phyloP scores from a whole-genome alignment of 2,888 invertebrate genomes.

The Epinotia nisella region DNA sequence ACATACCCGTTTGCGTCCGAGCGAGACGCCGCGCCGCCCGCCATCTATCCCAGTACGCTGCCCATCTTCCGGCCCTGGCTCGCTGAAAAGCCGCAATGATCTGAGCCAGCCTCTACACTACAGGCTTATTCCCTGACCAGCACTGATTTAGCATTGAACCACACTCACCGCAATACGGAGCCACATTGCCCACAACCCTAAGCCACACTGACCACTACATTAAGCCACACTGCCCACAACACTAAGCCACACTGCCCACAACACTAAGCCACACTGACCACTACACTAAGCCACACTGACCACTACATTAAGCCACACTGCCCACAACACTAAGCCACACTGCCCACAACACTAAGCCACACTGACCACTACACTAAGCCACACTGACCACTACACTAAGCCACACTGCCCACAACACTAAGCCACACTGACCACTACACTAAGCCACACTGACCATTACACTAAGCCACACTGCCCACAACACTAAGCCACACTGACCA shows the following conservation, averaged over 20 bases:
- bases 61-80: conserved; percentile 96
- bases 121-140: neutral
- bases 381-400: too few relatives aligned
- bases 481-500: too few relatives aligned
- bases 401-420: too few relatives aligned
- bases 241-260: neutral
- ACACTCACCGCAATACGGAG: too few relatives aligned
- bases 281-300: neutral
- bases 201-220: neutral
- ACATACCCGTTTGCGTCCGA: conserved; percentile 94
- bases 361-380: too few relatives aligned
- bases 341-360: too few relatives aligned
- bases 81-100: conserved; percentile 85
- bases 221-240: neutral
- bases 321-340: too few relatives aligned
- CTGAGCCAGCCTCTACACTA: neutral
- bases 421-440: too few relatives aligned
- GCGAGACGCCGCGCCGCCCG: conserved; percentile 89
- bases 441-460: too few relatives aligned
- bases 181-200: too few relatives aligned
- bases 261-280: neutral
- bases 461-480: too few relatives aligned
- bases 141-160: neutral
- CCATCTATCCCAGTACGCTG: conserved; percentile 96
- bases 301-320: neutral